These are phyloP conservation scores for Tapirus indicus DNA, from an alignment of 2,797 vertebrate species.

Conservation along the genomic window DNA sequence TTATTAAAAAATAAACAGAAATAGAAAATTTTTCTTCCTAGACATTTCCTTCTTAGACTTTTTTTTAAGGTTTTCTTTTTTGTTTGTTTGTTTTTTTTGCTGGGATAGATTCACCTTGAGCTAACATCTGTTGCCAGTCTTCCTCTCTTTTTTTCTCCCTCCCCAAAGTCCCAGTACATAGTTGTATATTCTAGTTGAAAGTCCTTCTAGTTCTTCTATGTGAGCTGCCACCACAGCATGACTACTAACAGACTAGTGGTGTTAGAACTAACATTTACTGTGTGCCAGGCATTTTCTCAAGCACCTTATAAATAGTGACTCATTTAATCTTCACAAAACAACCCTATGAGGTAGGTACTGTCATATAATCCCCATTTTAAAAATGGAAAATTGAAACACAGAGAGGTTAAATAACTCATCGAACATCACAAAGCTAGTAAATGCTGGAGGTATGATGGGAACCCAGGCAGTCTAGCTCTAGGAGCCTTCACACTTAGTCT, in stretches of 20 bases:
- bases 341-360: not conserved
- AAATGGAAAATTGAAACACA: not conserved
- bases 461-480: not conserved
- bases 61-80: too few species aligned
- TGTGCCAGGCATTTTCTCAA: not conserved
- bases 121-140: too few species aligned
- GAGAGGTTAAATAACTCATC: not conserved
- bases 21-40: constrained; percentile 43
- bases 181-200: too few species aligned
- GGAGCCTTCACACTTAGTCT: not conserved
- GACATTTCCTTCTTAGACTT: not conserved
- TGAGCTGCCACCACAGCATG: too few species aligned
- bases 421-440: not conserved
- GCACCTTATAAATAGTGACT: not conserved
- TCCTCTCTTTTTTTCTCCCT: too few species aligned
- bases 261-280: not conserved
- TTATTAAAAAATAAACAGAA: constrained; percentile 55
- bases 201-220: too few species aligned
- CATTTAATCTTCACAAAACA: constrained; percentile 35
- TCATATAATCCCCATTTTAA: constrained; percentile 5
- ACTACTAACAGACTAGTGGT: too few species aligned
- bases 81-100: too few species aligned
- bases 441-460: not conserved
- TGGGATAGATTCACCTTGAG: too few species aligned
- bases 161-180: too few species aligned